These are phyloP conservation scores for Bombus breviceps DNA, from an alignment of 1,140 invertebrate species.

Conservation along the genomic window DNA sequence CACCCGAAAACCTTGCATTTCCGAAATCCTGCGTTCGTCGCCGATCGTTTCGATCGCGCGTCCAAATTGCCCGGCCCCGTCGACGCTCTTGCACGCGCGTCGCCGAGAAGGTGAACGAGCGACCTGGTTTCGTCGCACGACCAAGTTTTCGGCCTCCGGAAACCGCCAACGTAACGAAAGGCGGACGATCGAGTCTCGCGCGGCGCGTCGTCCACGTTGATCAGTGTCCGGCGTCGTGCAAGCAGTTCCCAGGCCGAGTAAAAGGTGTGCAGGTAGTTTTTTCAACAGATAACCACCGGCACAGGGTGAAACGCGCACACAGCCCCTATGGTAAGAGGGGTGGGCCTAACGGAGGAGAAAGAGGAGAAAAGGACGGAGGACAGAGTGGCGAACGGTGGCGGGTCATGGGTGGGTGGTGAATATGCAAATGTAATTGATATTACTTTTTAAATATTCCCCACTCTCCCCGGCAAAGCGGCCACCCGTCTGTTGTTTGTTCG, in stretches of 20 bases:
- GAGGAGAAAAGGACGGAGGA: constrained; percentile 26
- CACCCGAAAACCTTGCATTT: too few relatives aligned
- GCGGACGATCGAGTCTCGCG: too few relatives aligned
- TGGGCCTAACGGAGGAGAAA: constrained; percentile 42
- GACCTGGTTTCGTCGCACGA: too few relatives aligned
- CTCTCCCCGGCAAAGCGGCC: constrained; percentile 65
- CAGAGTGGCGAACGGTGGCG: constrained; percentile 51
- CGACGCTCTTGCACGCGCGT: too few relatives aligned
- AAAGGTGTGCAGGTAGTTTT: constrained; percentile 43
- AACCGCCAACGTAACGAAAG: too few relatives aligned
- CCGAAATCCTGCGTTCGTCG: too few relatives aligned
- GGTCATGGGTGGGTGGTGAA: constrained; percentile 78
- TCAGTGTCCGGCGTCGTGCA: neutral
- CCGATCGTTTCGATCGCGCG: too few relatives aligned
- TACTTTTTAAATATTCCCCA: constrained; percentile 83
- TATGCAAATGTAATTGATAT: constrained; percentile 84
- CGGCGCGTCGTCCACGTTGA: neutral
- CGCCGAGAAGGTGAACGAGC: too few relatives aligned
- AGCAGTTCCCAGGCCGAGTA: neutral
- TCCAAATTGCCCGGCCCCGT: too few relatives aligned
- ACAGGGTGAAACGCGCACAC: constrained; percentile 41
- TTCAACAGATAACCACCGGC: constrained; percentile 9
- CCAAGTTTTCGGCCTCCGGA: too few relatives aligned
- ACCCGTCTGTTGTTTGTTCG: constrained; percentile 75
- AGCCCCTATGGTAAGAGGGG: constrained; percentile 50